These are phyloP conservation scores for Leguminivora glycinivorella DNA, from an alignment of 1,140 invertebrate species.

Conservation along the genomic window DNA sequence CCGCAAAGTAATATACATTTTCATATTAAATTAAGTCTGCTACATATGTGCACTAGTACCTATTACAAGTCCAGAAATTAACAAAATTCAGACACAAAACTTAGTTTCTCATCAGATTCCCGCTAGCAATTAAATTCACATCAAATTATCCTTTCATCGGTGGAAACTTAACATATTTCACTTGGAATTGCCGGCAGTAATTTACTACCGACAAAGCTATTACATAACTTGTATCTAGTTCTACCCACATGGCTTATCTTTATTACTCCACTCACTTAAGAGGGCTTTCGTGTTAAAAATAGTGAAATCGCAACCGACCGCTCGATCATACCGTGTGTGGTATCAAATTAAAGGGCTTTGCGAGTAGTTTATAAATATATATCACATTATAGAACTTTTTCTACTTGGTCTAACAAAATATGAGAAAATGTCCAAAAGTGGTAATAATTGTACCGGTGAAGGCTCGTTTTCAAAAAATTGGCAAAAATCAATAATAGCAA, in stretches of 20 bases:
- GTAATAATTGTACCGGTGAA: no score
- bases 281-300: no score
- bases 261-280: conserved; percentile 3
- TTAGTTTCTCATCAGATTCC: background rate
- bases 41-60: background rate
- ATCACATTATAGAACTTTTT: no score
- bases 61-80: background rate
- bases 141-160: conserved; percentile 15
- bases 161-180: conserved; percentile 16
- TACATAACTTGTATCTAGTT: conserved; percentile 20
- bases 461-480: no score
- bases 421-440: no score
- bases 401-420: no score
- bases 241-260: conserved; percentile 3
- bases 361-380: no score
- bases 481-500: no score
- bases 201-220: background rate
- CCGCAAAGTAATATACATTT: background rate
- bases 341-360: no score
- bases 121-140: conserved; percentile 1
- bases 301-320: no score
- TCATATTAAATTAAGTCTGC: background rate
- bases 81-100: background rate
- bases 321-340: no score
- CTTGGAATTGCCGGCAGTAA: conserved; percentile 11